Evolutionary conservation across 1,140 invertebrate genomes (phyloP).

Genomic region (Drosophila kurseongensis): DNA sequence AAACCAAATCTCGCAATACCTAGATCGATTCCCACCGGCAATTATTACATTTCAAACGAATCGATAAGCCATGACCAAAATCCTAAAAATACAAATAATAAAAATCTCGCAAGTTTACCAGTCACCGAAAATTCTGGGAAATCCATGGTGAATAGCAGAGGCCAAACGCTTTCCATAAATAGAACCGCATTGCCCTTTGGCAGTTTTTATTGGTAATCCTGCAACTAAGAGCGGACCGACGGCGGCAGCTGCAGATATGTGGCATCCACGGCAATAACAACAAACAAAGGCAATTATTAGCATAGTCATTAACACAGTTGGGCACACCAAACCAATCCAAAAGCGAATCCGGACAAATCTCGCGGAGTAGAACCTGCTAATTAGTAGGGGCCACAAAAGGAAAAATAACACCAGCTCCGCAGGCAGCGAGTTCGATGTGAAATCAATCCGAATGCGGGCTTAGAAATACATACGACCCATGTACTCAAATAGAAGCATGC

Average conservation of each 20-base stretch:
- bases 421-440: conserved; percentile 21
- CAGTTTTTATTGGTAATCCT: conserved; percentile 43
- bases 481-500: conserved; percentile 3
- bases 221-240: background rate
- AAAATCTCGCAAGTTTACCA: background rate
- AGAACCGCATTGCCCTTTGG: conserved; percentile 14
- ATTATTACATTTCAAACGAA: background rate
- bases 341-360: conserved; percentile 30
- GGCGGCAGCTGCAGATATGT: conserved; percentile 21
- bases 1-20: background rate
- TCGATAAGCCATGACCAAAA: background rate
- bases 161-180: conserved; percentile 15
- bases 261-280: conserved; percentile 24
- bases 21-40: background rate
- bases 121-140: conserved; percentile 19
- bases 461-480: conserved; percentile 9
- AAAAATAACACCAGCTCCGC: background rate
- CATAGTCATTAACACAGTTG: conserved; percentile 60
- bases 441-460: conserved; percentile 49
- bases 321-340: conserved; percentile 1
- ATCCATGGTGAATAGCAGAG: conserved; percentile 5
- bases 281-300: conserved; percentile 67
- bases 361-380: conserved; percentile 45
- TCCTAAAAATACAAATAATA: background rate
- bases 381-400: conserved; percentile 38